These are phyloP conservation scores for Venusia cambrica DNA, from an alignment of 2,888 invertebrate genomes.

Conservation along the genomic window DNA sequence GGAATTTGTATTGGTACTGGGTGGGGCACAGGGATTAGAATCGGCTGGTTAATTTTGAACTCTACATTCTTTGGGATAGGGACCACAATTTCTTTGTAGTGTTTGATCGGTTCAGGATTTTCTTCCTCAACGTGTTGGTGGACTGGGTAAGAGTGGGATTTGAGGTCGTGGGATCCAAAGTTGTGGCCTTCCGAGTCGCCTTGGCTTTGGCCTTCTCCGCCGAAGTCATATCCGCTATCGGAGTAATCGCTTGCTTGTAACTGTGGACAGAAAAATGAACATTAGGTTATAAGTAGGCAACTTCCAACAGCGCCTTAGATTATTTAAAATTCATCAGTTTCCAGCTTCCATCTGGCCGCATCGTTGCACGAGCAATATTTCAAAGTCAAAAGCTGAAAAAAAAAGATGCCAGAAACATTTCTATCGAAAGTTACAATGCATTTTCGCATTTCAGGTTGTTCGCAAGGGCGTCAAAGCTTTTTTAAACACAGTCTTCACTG, in stretches of 20 bases:
- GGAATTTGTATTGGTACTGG: constrained; percentile 86
- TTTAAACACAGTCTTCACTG: no score
- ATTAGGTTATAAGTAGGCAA: neutral
- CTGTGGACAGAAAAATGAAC: constrained; percentile 39
- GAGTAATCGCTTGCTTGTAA: constrained; percentile 63
- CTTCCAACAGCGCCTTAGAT: no score
- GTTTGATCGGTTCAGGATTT: constrained; percentile 84
- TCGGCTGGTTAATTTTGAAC: constrained; percentile 79
- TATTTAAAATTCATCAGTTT: no score
- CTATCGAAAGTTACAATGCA: neutral
- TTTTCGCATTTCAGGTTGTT: no score
- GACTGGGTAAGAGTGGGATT: constrained; percentile 77
- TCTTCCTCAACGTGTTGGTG: constrained; percentile 85
- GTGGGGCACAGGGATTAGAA: constrained; percentile 82
- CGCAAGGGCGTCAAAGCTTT: no score
- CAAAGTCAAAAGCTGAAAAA: no score
- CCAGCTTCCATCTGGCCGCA: no score
- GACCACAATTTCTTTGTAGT: constrained; percentile 85
- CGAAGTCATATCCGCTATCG: constrained; percentile 38
- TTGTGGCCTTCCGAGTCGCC: constrained; percentile 44
- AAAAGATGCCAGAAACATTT: no score
- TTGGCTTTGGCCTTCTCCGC: no score
- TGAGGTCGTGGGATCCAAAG: constrained; percentile 55
- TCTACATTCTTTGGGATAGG: constrained; percentile 83
- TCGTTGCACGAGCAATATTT: no score